phyloP scores from a whole-genome alignment of 2,113 vertebrate genomes.

The Fregetta grallaria region DNA sequence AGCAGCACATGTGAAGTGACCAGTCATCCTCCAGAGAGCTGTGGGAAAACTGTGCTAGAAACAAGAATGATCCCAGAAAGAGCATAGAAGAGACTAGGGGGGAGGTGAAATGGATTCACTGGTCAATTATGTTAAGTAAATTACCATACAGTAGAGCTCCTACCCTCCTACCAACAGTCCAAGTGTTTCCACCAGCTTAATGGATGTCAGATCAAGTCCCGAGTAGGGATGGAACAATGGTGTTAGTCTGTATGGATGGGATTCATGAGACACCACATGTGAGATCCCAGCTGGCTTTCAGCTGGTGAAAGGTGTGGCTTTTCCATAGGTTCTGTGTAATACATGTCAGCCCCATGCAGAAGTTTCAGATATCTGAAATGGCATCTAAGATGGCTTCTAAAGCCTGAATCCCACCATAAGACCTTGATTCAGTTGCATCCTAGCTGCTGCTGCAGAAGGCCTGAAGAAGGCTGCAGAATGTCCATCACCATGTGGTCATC shows the following conservation, averaged over 20 bases:
- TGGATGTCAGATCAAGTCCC: neutral
- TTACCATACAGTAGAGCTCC: neutral
- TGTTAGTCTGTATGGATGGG: neutral
- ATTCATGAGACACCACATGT: neutral
- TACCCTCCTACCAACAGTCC: neutral
- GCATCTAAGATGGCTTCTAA: neutral
- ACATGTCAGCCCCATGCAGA: neutral
- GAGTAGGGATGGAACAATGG: neutral
- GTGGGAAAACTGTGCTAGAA: neutral
- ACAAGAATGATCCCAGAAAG: neutral
- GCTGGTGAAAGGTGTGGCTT: neutral
- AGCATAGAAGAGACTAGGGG: neutral
- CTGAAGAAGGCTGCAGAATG: neutral
- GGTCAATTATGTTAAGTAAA: neutral
- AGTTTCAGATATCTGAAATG: neutral
- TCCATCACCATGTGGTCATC: neutral
- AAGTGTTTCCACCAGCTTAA: neutral
- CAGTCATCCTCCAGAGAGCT: neutral
- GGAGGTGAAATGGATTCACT: neutral
- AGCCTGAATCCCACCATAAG: neutral
- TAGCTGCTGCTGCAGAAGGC: neutral
- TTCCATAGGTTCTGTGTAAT: neutral
- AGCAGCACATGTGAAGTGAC: neutral
- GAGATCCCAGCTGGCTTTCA: neutral
- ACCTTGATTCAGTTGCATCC: neutral